Percentiles rank a stretch among this genome's conserved stretches.
Evolutionary conservation across 2,797 vertebrate species (phyloP).

Genomic region (Chaunax sp.): DNA sequence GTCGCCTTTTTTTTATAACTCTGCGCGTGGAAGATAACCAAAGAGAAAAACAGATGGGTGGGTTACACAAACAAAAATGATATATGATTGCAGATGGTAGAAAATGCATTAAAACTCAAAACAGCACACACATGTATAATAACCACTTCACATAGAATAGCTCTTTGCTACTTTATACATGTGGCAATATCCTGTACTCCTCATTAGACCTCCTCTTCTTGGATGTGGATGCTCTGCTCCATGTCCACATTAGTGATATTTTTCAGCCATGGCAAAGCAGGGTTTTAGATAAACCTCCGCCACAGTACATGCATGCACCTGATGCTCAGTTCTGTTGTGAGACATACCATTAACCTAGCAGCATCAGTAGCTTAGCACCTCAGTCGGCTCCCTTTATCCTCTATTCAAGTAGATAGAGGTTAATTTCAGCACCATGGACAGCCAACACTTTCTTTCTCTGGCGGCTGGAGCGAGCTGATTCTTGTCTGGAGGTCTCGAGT

Average conservation of each 20-base stretch:
- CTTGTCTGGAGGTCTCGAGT: constrained; percentile 65
- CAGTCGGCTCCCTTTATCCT: constrained; percentile 56
- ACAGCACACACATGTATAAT: constrained; percentile 3
- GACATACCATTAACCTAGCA: constrained; percentile 60
- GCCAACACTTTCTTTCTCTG: constrained; percentile 69
- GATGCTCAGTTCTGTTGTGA: constrained; percentile 60
- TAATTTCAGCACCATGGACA: constrained; percentile 78
- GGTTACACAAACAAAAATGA: constrained; percentile 30
- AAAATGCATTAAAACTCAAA: no score
- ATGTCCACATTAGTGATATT: constrained; percentile 36
- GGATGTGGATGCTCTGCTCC: constrained; percentile 16
- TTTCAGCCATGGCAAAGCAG: constrained; percentile 27
- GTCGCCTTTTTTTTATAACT: constrained; percentile 43
- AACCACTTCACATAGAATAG: constrained; percentile 24
- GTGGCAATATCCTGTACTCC: constrained; percentile 49
- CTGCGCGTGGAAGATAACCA: constrained; percentile 55
- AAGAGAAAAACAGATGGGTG: constrained; percentile 44
- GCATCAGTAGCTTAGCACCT: constrained; percentile 62
- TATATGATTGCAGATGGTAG: constrained; percentile 10
- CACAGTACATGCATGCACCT: constrained; percentile 47
- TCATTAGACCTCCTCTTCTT: constrained; percentile 46
- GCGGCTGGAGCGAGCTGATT: constrained; percentile 69
- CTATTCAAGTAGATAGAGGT: constrained; percentile 58
- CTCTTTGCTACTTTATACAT: constrained; percentile 60
- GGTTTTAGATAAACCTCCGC: constrained; percentile 40